These are phyloP conservation scores for Clanis bilineata DNA, from an alignment of 2,888 invertebrate species.

Conservation along the genomic window DNA sequence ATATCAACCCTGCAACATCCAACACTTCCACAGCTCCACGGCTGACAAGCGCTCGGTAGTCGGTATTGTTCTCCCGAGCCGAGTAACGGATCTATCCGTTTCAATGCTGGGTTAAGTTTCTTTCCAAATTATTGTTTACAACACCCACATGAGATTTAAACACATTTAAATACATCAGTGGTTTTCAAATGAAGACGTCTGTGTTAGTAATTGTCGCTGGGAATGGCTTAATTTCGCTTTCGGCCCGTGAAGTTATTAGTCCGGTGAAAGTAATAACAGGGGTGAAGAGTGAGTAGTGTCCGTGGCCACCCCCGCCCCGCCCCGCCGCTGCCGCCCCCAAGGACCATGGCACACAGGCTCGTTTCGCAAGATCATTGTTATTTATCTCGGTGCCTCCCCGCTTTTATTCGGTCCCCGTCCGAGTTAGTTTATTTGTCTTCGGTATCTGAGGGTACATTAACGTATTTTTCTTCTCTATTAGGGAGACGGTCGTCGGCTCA, in stretches of 20 bases:
- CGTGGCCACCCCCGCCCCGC: conserved; percentile 42
- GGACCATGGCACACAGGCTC: conserved; percentile 33
- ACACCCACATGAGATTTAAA: background rate
- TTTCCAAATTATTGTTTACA: conserved; percentile 10
- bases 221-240: conserved; percentile 12
- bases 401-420: conserved; percentile 77
- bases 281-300: conserved; percentile 53
- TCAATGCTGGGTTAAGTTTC: conserved; percentile 39
- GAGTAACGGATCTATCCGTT: conserved; percentile 45
- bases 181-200: background rate
- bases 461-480: conserved; percentile 83
- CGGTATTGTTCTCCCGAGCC: conserved; percentile 52
- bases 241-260: conserved; percentile 10
- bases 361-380: conserved; percentile 73
- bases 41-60: conserved; percentile 47
- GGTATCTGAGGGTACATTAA: conserved; percentile 80
- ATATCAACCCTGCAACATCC: conserved; percentile 46
- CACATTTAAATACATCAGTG: background rate
- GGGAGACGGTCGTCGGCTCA: conserved; percentile 72
- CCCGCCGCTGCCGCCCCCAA: conserved; percentile 26
- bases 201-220: background rate
- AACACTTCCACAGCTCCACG: conserved; percentile 42
- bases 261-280: conserved; percentile 18
- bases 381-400: conserved; percentile 72
- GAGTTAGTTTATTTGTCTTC: conserved; percentile 79